A percentile compares a stretch with the other conserved stretches of the same genome.
Evolutionary conservation across 2,113 vertebrate genomes (phyloP).

Genomic region (Saguinus imperator): DNA sequence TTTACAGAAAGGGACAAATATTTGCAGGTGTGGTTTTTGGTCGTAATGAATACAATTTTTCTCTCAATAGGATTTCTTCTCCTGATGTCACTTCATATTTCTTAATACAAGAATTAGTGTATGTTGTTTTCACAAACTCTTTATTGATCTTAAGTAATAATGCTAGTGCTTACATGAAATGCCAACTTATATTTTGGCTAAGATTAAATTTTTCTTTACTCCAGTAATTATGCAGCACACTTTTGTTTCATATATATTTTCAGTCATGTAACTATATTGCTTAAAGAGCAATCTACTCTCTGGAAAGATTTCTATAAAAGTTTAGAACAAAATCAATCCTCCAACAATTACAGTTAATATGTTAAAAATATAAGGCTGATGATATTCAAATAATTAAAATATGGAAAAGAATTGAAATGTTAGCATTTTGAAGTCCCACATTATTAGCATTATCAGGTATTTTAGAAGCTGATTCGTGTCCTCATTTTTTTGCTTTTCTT

Average conservation of each 20-base stretch:
- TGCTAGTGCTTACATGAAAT: not conserved
- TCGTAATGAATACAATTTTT: conserved; percentile 70
- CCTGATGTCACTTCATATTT: not conserved
- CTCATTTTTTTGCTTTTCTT: conserved; percentile 4
- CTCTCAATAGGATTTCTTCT: not conserved
- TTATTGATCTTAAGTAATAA: conserved; percentile 50
- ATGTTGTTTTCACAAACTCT: conserved; percentile 54
- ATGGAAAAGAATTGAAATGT: not conserved
- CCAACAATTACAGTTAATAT: not conserved
- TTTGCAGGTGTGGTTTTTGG: conserved; percentile 74
- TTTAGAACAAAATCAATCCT: conserved; percentile 33
- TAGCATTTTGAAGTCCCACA: not conserved
- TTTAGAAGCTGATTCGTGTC: conserved; percentile 33
- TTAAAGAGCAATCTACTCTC: conserved; percentile 9
- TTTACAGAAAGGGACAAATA: conserved; percentile 73
- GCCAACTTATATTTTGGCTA: not conserved
- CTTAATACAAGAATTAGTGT: conserved; percentile 44
- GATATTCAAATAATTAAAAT: conserved; percentile 44
- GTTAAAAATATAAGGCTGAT: not conserved
- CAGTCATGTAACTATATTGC: not conserved
- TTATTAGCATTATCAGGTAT: not conserved
- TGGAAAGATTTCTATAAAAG: not conserved
- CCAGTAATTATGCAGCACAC: not conserved
- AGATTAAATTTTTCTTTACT: conserved; percentile 47
- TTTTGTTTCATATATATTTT: conserved; percentile 43